Percentiles rank a stretch among this genome's conserved stretches.
phyloP scores from a whole-genome alignment of 1,140 invertebrate genomes.

The Apis mellifera region DNA sequence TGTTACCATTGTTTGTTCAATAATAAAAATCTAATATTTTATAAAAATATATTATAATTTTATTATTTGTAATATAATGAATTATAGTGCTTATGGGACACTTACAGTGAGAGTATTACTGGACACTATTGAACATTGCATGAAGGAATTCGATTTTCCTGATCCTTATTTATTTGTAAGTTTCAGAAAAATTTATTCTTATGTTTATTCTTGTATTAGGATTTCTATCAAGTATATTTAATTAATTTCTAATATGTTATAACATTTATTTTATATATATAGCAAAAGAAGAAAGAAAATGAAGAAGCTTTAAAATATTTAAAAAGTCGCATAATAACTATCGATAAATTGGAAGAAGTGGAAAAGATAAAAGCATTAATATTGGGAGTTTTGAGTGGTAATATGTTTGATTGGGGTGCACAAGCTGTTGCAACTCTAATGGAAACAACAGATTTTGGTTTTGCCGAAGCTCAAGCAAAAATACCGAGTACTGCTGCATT shows the following conservation, averaged over 20 bases:
- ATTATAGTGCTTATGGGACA: slow-evolving; percentile 90
- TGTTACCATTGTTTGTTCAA: too few species aligned
- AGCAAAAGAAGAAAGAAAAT: slow-evolving; percentile 88
- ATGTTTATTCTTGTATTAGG: slow-evolving; percentile 56
- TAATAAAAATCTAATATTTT: slow-evolving; percentile 44
- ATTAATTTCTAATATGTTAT: slow-evolving; percentile 12
- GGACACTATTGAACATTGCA: slow-evolving; percentile 95
- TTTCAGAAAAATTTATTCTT: slow-evolving; percentile 76
- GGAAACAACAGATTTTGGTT: slow-evolving; percentile 89
- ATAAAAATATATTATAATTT: slow-evolving; percentile 6
- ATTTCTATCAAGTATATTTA: neutral
- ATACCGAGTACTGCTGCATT: slow-evolving; percentile 82
- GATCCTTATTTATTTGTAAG: slow-evolving; percentile 93
- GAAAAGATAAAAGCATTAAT: slow-evolving; percentile 83
- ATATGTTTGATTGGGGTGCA: slow-evolving; percentile 99
- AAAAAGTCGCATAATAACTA: slow-evolving; percentile 77
- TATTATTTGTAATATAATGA: slow-evolving; percentile 11
- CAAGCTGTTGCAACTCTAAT: slow-evolving; percentile 92
- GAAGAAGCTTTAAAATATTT: slow-evolving; percentile 84
- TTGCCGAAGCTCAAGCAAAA: slow-evolving; percentile 89
- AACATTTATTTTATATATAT: slow-evolving; percentile 54
- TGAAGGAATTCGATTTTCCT: slow-evolving; percentile 95
- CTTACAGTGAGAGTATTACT: slow-evolving; percentile 94
- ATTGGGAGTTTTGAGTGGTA: slow-evolving; percentile 87
- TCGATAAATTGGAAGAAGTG: slow-evolving; percentile 83